phyloP scores from a whole-genome alignment of 2,113 vertebrate species.

The Gila orcuttii region DNA sequence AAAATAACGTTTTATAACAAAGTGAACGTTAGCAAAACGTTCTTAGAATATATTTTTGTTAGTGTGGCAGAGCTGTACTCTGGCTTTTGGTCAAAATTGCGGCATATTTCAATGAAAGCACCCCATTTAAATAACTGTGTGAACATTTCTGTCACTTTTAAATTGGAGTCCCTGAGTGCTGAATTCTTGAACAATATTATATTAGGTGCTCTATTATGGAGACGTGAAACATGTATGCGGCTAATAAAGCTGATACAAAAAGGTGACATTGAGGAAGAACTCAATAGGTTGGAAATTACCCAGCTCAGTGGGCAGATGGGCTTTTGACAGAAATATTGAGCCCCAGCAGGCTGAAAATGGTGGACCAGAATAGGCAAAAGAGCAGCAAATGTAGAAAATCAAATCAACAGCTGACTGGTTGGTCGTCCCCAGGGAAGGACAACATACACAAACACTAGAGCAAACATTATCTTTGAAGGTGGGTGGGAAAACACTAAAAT shows the following conservation, averaged over 20 bases:
- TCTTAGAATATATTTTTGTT: no score
- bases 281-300: conserved; percentile 18
- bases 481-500: conserved; percentile 16
- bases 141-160: conserved; percentile 29
- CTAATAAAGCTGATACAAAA: conserved; percentile 33
- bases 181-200: conserved; percentile 27
- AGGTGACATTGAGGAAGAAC: conserved; percentile 22
- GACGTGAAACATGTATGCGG: not conserved
- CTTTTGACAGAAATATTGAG: conserved; percentile 38
- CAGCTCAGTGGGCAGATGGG: conserved; percentile 20
- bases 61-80: not conserved
- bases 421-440: not conserved
- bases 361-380: not conserved
- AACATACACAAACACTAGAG: conserved; percentile 15
- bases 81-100: conserved; percentile 1
- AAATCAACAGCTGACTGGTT: conserved; percentile 11
- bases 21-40: no score
- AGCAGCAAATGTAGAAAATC: not conserved
- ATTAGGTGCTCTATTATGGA: conserved; percentile 29
- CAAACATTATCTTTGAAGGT: conserved; percentile 15
- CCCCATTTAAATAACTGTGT: conserved; percentile 1
- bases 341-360: conserved; percentile 15
- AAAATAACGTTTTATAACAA: no score
- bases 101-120: conserved; percentile 7
- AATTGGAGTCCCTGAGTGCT: conserved; percentile 21